Percentiles rank a stretch among this genome's conserved stretches.
These are phyloP conservation scores for Lophura nycthemera DNA, from an alignment of 2,113 vertebrate species.

Conservation along the genomic window DNA sequence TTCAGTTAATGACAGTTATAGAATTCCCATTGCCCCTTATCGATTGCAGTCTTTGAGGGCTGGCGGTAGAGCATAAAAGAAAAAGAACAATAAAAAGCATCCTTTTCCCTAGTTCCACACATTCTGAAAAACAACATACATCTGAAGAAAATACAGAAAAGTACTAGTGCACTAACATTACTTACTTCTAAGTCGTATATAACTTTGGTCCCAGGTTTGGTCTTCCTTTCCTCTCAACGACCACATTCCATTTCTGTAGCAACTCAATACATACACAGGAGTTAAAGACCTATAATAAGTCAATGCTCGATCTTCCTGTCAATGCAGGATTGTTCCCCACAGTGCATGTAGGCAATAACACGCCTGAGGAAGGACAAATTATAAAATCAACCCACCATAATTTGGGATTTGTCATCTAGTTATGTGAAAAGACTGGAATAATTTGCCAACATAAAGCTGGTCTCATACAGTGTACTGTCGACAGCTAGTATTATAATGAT, in stretches of 20 bases:
- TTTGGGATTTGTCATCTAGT: conserved; percentile 69
- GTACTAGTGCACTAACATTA: not conserved
- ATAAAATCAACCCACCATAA: conserved; percentile 69
- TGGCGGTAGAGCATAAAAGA: fast-evolving
- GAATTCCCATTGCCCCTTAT: conserved; percentile 65
- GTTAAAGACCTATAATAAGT: conserved; percentile 36
- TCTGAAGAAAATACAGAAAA: not conserved
- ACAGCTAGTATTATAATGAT: conserved; percentile 75
- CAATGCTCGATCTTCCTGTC: conserved; percentile 1
- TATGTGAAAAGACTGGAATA: conserved; percentile 69
- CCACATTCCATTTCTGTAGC: not conserved
- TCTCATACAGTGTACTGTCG: conserved; percentile 64
- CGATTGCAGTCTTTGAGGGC: not conserved
- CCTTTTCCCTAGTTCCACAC: not conserved
- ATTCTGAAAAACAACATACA: not conserved
- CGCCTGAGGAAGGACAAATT: conserved; percentile 56
- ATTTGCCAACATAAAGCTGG: conserved; percentile 75
- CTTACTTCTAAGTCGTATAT: not conserved
- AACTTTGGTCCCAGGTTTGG: not conserved
- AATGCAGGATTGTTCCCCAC: conserved; percentile 43
- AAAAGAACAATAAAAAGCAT: not conserved
- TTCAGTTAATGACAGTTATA: conserved; percentile 57
- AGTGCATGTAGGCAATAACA: conserved; percentile 33
- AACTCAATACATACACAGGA: not conserved
- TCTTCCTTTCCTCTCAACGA: not conserved